Conservation (phyloP, 2,113 vertebrate species). For the Perca schrenkii region DNA sequence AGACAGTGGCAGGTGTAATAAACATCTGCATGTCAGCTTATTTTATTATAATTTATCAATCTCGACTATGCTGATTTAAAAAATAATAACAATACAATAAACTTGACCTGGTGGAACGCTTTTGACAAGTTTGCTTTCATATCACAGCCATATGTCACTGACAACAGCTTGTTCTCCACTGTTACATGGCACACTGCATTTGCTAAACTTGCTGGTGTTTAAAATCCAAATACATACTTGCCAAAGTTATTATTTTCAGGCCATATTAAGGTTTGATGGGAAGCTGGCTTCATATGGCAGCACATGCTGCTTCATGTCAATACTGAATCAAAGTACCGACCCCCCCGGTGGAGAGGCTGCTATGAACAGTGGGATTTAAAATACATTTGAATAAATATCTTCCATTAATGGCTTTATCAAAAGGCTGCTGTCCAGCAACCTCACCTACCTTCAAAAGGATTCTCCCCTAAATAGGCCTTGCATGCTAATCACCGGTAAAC, state of each 20-base stretch:
- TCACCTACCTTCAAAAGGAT: constrained; percentile 40
- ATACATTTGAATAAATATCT: constrained; percentile 64
- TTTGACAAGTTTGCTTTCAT: constrained; percentile 5
- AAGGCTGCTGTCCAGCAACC: constrained; percentile 10
- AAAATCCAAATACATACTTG: constrained; percentile 17
- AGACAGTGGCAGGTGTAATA: constrained; percentile 12
- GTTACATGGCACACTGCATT: constrained; percentile 3
- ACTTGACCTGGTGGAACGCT: neutral
- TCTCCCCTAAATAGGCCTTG: neutral
- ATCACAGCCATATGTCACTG: constrained; percentile 2
- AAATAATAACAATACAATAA: neutral
- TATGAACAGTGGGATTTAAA: constrained; percentile 46
- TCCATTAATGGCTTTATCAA: constrained; percentile 35
- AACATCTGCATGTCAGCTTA: constrained; percentile 23
- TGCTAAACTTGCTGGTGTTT: constrained; percentile 5
- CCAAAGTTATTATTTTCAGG: constrained; percentile 32
- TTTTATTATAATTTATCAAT: neutral
- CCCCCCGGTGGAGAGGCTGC: constrained; percentile 1
- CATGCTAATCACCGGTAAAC: constrained; percentile 37
- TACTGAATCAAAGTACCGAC: constrained; percentile 16
- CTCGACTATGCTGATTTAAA: neutral
- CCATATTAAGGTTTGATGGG: neutral
- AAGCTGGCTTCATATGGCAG: constrained; percentile 21
- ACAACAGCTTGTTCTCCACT: neutral
- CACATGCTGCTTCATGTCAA: constrained; percentile 17